Percentiles rank a stretch among this genome's conserved stretches.
Conservation (phyloP, 2,797 vertebrate species). For the Pseudochirops cupreus region DNA sequence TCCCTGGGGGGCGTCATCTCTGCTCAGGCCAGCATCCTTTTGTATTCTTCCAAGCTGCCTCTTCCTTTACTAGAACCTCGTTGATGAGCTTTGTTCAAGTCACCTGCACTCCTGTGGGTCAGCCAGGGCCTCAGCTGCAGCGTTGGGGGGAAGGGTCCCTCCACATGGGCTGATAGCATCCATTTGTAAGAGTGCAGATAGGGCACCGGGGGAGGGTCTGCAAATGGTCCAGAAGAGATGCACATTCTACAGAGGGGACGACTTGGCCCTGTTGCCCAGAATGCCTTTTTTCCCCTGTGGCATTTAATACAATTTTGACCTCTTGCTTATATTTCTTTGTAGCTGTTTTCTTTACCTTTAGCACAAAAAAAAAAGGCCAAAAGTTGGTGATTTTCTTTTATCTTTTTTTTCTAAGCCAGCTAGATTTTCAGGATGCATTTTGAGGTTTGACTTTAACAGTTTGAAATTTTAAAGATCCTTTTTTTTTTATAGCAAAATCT, state of each 20-base stretch:
- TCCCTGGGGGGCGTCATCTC: constrained; percentile 53
- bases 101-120: not conserved
- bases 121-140: accelerated
- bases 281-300: constrained; percentile 62
- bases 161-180: not conserved
- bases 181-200: not conserved
- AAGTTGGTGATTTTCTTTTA: constrained; percentile 35
- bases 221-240: not conserved
- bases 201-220: not conserved
- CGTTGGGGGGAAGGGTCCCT: accelerated
- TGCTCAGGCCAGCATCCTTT: not conserved
- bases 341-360: constrained; percentile 28
- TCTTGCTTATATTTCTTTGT: not conserved
- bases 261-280: not conserved
- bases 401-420: constrained; percentile 39
- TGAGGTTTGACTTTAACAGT: not conserved
- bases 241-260: not conserved
- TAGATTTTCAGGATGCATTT: constrained; percentile 1
- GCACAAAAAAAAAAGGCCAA: constrained; percentile 9
- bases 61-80: not conserved
- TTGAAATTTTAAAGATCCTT: constrained; percentile 55
- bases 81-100: not conserved
- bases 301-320: constrained; percentile 54
- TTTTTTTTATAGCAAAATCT: constrained; percentile 93
- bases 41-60: not conserved